Evolutionary conservation across 2,113 vertebrate genomes (phyloP), one percentile per base, ranked within the genome.

Genomic region (Nycticorax nycticorax): DNA sequence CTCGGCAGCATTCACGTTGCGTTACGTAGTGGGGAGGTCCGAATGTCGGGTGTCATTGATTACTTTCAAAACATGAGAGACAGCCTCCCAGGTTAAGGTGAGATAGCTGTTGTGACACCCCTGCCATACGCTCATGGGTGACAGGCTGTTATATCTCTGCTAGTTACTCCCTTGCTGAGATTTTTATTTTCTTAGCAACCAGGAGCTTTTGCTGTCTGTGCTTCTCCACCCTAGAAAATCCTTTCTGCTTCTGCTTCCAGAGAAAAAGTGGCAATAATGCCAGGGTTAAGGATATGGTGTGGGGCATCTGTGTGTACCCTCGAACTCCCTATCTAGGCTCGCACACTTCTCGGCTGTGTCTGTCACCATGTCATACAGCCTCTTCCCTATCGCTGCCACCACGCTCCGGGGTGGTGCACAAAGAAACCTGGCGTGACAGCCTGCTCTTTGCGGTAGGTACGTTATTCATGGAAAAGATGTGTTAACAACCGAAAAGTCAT

Each of bases 11-110:
- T 30, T 67, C 1, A 0, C 28, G 2, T 24, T 27, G 26, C 2
- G 0, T 14, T 22, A 63, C 33, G n/a, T n/a, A n/a, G n/a, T n/a
- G 33, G 45, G 55, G 39, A 30, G 21, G 28, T n/a, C 66, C 4
- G 0, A 12, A 3, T 33, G 28, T 48, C 0, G 4, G 19, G 12
- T 33, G 30, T 53, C n/a, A 21, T 12, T 0, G 0, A 18, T 77
- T 52, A 16, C 56, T 32, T 24, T 28, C 30, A 41, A 37, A 84
- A 60, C 26, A 5, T 5, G 15, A 67, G 43, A 56, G 30, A 17
- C 3, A 2, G 52, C 53, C 32, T 67, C 79, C 30, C 11, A 47
- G 79, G 32, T 74, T 55, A 28, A 73, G 59, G 39, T 14, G 39
- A 74, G 67, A 37, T 15, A 14, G 15, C 45, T 67, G 53, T 60